A percentile compares a stretch with the other conserved stretches of the same genome.
These are phyloP conservation scores for Daphoenositta chrysoptera DNA, from an alignment of 2,113 vertebrate genomes.

Conservation along the genomic window DNA sequence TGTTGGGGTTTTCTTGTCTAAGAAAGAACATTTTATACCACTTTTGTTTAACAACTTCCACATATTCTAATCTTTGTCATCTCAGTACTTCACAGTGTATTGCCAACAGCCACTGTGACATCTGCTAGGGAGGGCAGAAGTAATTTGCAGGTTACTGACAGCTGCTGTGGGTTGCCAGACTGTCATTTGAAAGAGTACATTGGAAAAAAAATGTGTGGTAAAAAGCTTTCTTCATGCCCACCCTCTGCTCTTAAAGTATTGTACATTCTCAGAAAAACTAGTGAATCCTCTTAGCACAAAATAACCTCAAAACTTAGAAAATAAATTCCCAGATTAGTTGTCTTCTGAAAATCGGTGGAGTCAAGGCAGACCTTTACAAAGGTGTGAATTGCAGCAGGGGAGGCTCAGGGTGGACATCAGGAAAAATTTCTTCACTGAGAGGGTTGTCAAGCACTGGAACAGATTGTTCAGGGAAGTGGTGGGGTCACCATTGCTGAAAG, in stretches of 20 bases:
- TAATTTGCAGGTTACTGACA: conserved; percentile 24
- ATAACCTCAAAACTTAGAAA: background rate
- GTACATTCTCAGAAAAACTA: conserved; percentile 19
- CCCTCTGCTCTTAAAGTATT: background rate
- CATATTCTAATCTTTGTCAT: conserved; percentile 16
- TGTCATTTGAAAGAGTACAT: background rate
- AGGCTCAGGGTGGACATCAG: background rate
- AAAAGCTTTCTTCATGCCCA: background rate
- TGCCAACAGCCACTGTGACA: conserved; percentile 6
- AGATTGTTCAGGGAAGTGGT: background rate
- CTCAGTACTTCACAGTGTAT: background rate
- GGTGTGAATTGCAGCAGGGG: background rate
- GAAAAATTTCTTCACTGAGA: background rate
- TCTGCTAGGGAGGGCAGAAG: conserved; percentile 41
- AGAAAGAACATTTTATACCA: background rate
- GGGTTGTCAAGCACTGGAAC: background rate
- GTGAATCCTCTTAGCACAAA: conserved; percentile 38
- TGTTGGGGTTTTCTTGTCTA: background rate
- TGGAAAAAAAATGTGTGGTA: background rate
- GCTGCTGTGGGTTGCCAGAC: conserved; percentile 9
- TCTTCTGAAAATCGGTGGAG: background rate
- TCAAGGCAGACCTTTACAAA: background rate
- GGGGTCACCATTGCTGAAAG: background rate
- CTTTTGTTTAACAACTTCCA: conserved; percentile 18
- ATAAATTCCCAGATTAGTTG: conserved; percentile 9